Evolutionary conservation across 2,888 invertebrate genomes (phyloP).

Genomic region (Orthosia gothica): DNA sequence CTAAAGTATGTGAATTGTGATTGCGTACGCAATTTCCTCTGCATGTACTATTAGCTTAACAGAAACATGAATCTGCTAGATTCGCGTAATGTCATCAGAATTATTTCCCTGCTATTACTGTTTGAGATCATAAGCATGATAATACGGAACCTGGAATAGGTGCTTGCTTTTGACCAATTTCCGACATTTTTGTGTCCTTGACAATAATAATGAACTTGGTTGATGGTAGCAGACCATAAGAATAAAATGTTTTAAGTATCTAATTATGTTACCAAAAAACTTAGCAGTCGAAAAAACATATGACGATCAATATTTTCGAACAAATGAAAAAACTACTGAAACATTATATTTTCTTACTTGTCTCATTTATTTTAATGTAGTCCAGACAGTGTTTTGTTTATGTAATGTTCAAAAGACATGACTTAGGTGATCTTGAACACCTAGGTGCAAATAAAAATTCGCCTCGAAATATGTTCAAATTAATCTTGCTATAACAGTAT

Average conservation of each 20-base stretch:
- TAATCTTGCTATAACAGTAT: conserved; percentile 66
- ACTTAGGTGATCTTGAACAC: conserved; percentile 46
- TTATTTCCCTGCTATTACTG: conserved; percentile 26
- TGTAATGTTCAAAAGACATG: conserved; percentile 25
- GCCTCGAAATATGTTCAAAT: conserved; percentile 48
- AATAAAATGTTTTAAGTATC: conserved; percentile 18
- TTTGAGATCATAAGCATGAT: conserved; percentile 15
- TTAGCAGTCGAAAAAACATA: conserved; percentile 15
- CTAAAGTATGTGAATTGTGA: conserved; percentile 16
- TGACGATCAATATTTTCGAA: conserved; percentile 11
- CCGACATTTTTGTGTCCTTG: conserved; percentile 35
- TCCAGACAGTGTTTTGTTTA: conserved; percentile 17
- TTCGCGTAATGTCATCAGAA: conserved; percentile 31
- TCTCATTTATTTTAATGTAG: conserved; percentile 31
- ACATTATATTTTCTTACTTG: conserved; percentile 15
- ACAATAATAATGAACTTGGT: conserved; percentile 22
- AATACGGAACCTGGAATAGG: conserved; percentile 4
- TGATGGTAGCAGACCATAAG: conserved; percentile 20
- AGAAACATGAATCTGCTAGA: conserved; percentile 35
- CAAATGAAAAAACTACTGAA: conserved; percentile 22
- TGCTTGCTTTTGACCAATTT: conserved; percentile 30
- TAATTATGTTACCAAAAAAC: conserved; percentile 1
- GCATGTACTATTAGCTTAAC: conserved; percentile 51
- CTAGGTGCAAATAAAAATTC: conserved; percentile 51
- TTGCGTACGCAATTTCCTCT: conserved; percentile 46